phyloP scores from a whole-genome alignment of 2,113 vertebrate species.

The Galemys pyrenaicus region DNA sequence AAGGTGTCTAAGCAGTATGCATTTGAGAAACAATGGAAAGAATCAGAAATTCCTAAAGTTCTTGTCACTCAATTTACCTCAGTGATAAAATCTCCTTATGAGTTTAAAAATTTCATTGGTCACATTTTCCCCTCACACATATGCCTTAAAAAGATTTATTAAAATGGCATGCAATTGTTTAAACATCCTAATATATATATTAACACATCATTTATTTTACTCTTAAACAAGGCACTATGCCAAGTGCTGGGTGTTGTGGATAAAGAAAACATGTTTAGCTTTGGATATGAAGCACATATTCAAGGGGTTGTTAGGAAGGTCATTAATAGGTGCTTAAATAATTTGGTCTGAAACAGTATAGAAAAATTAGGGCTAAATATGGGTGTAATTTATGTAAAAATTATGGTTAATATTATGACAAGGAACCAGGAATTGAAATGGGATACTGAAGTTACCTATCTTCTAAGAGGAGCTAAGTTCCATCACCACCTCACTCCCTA shows the following conservation, averaged over 20 bases:
- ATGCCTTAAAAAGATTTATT: neutral
- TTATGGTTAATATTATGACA: neutral
- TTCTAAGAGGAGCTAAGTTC: neutral
- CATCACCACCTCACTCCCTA: neutral
- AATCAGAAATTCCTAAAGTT: neutral
- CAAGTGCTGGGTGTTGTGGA: neutral
- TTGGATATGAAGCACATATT: neutral
- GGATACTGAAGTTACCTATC: neutral
- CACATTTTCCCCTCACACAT: neutral
- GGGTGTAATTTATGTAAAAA: neutral
- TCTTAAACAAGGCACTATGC: neutral
- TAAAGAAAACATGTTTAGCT: neutral
- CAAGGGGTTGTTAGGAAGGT: neutral
- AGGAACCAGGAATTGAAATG: neutral
- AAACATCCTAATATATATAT: neutral
- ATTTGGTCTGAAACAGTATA: neutral
- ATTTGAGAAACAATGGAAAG: constrained; percentile 31
- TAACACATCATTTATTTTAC: neutral
- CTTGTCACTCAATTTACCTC: neutral
- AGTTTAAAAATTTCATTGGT: neutral
- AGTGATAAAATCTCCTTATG: neutral
- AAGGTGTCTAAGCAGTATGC: neutral
- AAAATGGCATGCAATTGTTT: neutral
- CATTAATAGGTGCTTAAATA: neutral
- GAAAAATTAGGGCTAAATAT: neutral